phyloP scores from a whole-genome alignment of 2,797 vertebrate species.

The Podargus strigoides region DNA sequence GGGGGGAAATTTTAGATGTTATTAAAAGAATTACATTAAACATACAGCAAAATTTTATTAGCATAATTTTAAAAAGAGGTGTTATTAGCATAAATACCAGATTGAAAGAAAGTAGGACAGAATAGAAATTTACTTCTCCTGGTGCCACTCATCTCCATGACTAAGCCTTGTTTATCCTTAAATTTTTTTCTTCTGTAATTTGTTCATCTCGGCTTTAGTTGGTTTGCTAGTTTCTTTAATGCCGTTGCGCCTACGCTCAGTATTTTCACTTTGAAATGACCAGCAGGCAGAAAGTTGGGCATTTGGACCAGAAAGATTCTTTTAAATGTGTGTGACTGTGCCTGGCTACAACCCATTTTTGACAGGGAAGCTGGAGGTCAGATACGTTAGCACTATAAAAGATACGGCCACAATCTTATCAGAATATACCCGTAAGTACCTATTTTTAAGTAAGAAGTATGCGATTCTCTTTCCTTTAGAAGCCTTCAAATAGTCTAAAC shows the following conservation, averaged over 20 bases:
- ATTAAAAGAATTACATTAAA: neutral
- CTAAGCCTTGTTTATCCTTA: neutral
- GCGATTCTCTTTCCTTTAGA: neutral
- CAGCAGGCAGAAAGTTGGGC: neutral
- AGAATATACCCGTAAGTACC: neutral
- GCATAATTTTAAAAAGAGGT: neutral
- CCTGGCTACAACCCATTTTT: neutral
- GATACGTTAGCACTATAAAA: neutral
- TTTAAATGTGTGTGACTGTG: accelerated
- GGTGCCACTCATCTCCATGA: neutral
- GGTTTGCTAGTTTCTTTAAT: neutral
- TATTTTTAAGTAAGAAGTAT: neutral
- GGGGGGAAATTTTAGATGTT: neutral
- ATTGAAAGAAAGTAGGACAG: neutral
- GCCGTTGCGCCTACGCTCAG: neutral
- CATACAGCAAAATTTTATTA: neutral
- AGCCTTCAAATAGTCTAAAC: neutral
- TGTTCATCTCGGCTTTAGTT: neutral
- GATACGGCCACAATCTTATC: neutral
- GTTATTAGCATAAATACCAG: neutral
- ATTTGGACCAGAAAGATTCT: neutral
- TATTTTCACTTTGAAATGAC: neutral
- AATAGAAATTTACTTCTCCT: neutral
- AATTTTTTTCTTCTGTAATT: neutral
- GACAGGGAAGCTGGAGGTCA: neutral